Conservation (phyloP, 2,113 vertebrate genomes). For the Physeter macrocephalus region DNA sequence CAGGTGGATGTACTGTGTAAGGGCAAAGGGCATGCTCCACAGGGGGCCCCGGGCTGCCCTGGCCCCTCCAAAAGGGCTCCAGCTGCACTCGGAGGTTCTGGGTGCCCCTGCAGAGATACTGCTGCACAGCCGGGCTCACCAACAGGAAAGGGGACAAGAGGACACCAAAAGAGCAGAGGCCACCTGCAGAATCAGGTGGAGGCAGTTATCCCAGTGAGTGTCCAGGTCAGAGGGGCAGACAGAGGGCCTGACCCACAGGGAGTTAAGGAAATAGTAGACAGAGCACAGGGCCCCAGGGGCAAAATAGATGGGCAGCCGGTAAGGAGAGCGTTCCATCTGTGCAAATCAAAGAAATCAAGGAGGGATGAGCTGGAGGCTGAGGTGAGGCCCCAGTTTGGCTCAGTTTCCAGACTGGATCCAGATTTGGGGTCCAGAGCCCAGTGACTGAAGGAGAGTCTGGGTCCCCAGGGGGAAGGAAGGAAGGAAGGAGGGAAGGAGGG, state of each 20-base stretch:
- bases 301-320: not conserved
- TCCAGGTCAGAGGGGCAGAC: not conserved
- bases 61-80: not conserved
- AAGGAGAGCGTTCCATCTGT: not conserved
- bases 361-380: not conserved
- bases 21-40: not conserved
- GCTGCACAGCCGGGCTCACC: not conserved
- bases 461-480: not conserved
- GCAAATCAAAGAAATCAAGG: not conserved
- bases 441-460: not conserved
- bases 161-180: not conserved
- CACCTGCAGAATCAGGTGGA: not conserved
- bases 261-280: not conserved
- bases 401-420: not conserved
- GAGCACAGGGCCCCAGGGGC: not conserved
- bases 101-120: not conserved
- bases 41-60: rapidly evolving
- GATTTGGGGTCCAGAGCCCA: not conserved
- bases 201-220: not conserved
- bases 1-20: not conserved
- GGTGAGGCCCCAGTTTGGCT: not conserved
- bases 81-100: rapidly evolving
- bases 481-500: no score
- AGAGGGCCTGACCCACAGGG: no score
- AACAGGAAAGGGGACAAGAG: not conserved